Conservation (phyloP, 2,797 vertebrate species). For the Cossypha dichroa region DNA sequence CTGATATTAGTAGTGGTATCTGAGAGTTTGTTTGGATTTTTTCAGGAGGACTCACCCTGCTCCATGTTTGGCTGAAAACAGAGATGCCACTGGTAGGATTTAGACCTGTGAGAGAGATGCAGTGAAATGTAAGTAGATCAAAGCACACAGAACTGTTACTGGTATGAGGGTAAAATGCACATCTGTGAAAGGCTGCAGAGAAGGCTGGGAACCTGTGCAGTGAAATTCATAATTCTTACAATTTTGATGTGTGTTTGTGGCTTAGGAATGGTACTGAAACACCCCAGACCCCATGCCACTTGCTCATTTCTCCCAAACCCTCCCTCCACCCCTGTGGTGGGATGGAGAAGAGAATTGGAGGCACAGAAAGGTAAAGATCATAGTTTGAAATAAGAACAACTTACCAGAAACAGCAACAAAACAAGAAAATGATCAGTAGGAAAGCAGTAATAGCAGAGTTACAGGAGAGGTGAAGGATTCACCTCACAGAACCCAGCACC, state of each 20-base stretch:
- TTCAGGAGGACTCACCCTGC: background rate
- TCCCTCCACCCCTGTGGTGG: accelerated
- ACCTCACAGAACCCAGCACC: background rate
- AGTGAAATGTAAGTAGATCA: background rate
- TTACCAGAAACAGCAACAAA: background rate
- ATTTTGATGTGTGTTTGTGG: background rate
- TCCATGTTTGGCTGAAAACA: background rate
- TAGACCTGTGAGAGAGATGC: background rate
- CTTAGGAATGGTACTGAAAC: background rate
- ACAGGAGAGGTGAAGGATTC: accelerated
- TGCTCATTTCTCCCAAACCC: background rate
- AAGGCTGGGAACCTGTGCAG: background rate
- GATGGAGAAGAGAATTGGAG: background rate
- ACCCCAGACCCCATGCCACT: accelerated
- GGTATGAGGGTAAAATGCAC: background rate
- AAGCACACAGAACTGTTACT: background rate
- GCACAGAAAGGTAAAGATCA: background rate
- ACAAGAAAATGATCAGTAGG: background rate
- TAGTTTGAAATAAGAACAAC: too few species aligned
- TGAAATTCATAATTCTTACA: background rate
- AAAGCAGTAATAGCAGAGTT: background rate
- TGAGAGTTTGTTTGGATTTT: background rate
- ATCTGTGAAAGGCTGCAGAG: background rate
- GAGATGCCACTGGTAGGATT: background rate
- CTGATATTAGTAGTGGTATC: background rate